These are phyloP conservation scores for Drosophila cognata DNA, from an alignment of 2,888 invertebrate genomes.

Conservation along the genomic window DNA sequence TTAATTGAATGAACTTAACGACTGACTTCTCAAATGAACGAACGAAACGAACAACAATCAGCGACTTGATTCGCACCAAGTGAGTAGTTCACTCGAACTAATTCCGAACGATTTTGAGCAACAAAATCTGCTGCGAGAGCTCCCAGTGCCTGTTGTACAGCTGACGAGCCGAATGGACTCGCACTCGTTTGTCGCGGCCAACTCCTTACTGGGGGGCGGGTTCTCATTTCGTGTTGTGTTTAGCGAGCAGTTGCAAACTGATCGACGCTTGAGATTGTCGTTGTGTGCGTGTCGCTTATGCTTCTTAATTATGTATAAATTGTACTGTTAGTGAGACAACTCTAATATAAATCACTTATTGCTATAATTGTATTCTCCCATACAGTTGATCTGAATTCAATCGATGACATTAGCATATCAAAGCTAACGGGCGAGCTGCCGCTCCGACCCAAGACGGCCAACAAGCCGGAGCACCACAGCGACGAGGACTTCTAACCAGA, in stretches of 20 bases:
- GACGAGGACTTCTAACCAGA: slow-evolving; percentile 82
- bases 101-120: not conserved
- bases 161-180: not conserved
- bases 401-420: slow-evolving; percentile 84
- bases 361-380: not conserved
- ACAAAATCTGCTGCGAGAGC: not conserved
- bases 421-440: slow-evolving; percentile 83
- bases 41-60: not conserved
- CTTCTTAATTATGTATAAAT: not conserved
- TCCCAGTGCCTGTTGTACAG: not conserved
- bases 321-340: not conserved
- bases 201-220: not conserved
- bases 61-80: not conserved
- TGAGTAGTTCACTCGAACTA: not conserved
- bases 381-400: slow-evolving; percentile 83
- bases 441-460: slow-evolving; percentile 82
- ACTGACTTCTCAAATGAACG: not conserved
- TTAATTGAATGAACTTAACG: no score
- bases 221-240: not conserved
- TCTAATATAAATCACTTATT: not conserved
- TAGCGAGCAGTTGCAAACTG: not conserved
- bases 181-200: no score
- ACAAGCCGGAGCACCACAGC: slow-evolving; percentile 82
- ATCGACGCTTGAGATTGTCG: not conserved
- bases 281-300: no score